Evolutionary conservation across 2,113 vertebrate genomes (phyloP).

Genomic region (Microtus montanus): DNA sequence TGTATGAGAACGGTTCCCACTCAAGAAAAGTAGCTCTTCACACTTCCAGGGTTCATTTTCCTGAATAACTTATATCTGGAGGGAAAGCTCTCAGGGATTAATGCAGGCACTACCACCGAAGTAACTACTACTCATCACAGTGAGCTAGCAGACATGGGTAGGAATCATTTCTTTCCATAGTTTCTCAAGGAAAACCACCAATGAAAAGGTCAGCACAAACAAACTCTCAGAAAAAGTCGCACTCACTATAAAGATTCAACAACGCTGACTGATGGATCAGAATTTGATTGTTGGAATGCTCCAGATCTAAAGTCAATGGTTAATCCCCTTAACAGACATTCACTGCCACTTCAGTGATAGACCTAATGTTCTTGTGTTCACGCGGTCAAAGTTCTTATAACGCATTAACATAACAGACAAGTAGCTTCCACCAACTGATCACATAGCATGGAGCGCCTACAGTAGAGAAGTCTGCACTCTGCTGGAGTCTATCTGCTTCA

Average conservation of each 20-base stretch:
- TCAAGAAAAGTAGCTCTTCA: not conserved
- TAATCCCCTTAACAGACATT: not conserved
- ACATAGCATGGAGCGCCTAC: not conserved
- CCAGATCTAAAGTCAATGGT: not conserved
- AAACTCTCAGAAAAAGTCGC: not conserved
- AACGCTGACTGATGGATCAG: not conserved
- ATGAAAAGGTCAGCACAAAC: not conserved
- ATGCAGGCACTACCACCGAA: not conserved
- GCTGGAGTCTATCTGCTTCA: not conserved
- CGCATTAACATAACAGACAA: not conserved
- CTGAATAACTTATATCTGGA: not conserved
- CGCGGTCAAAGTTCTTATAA: not conserved
- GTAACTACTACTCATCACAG: not conserved
- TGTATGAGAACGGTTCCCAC: not conserved
- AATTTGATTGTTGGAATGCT: not conserved
- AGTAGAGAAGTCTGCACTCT: not conserved
- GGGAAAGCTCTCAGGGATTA: not conserved
- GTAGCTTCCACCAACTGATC: not conserved
- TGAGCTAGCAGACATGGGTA: not conserved
- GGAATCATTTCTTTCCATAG: not conserved
- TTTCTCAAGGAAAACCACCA: conserved; percentile 4
- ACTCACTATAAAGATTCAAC: not conserved
- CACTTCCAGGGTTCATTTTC: not conserved
- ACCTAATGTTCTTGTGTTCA: not conserved
- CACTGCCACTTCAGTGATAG: not conserved